Conservation (phyloP, 2,797 vertebrate species). For the Phyllotis vaccarum region DNA sequence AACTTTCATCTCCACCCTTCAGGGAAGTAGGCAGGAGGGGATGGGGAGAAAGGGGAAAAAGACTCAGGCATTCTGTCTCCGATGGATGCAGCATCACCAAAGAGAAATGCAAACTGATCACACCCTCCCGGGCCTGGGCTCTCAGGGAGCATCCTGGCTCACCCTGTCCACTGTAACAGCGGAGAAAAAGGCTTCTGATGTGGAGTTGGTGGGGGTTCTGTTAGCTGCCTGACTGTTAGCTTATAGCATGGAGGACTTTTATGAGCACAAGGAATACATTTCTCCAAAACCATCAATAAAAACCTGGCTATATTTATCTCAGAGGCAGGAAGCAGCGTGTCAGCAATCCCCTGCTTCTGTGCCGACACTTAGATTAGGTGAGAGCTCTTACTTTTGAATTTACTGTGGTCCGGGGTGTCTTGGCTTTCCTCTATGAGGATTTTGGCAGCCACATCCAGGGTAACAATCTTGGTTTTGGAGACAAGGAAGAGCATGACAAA, state of each 20-base stretch:
- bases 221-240: not conserved
- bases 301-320: not conserved
- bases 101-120: constrained; percentile 45
- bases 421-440: constrained; percentile 96
- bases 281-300: not conserved
- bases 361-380: not conserved
- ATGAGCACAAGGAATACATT: not conserved
- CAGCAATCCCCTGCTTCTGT: not conserved
- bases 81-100: not conserved
- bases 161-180: not conserved
- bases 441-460: constrained; percentile 94
- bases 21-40: constrained; percentile 67
- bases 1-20: constrained; percentile 78
- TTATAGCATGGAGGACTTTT: not conserved
- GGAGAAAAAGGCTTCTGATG: not conserved
- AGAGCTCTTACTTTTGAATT: constrained; percentile 95
- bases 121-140: not conserved
- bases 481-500: constrained; percentile 98
- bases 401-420: constrained; percentile 94
- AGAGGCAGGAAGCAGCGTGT: not conserved
- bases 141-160: not conserved
- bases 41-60: constrained; percentile 71
- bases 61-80: constrained; percentile 70
- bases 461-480: constrained; percentile 94
- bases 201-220: not conserved